phyloP scores from a whole-genome alignment of 2,888 invertebrate species.

The Thera obeliscata region DNA sequence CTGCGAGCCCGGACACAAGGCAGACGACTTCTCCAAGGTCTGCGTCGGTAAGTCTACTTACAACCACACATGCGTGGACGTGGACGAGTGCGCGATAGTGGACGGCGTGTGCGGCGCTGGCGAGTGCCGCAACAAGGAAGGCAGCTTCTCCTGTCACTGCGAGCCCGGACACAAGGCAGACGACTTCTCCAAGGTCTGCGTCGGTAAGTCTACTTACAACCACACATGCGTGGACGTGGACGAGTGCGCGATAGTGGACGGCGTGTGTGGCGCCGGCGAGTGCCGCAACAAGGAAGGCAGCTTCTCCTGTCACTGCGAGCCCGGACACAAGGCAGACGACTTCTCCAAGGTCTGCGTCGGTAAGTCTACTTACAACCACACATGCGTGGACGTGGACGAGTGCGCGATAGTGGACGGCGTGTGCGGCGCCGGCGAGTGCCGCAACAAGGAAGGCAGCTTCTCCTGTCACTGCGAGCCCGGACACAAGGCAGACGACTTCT shows the following conservation, averaged over 20 bases:
- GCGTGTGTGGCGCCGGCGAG: constrained; percentile 92
- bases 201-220: constrained; percentile 90
- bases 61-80: constrained; percentile 88
- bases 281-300: constrained; percentile 92
- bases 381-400: constrained; percentile 92
- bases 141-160: constrained; percentile 92
- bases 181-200: constrained; percentile 93
- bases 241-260: constrained; percentile 94
- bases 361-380: too few species aligned
- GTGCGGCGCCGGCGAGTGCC: constrained; percentile 92
- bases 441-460: constrained; percentile 92
- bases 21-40: constrained; percentile 91
- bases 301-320: constrained; percentile 91
- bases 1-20: constrained; percentile 90
- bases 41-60: constrained; percentile 90
- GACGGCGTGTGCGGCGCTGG: constrained; percentile 93
- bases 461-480: constrained; percentile 91
- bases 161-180: constrained; percentile 90
- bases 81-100: constrained; percentile 95
- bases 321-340: constrained; percentile 90
- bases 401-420: constrained; percentile 93
- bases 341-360: constrained; percentile 94
- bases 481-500: constrained; percentile 90
- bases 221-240: constrained; percentile 91
- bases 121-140: constrained; percentile 91